Percentiles rank a stretch among this genome's conserved stretches.
Conservation (phyloP, 2,888 invertebrate species). For the Chrysolina haemoptera region DNA sequence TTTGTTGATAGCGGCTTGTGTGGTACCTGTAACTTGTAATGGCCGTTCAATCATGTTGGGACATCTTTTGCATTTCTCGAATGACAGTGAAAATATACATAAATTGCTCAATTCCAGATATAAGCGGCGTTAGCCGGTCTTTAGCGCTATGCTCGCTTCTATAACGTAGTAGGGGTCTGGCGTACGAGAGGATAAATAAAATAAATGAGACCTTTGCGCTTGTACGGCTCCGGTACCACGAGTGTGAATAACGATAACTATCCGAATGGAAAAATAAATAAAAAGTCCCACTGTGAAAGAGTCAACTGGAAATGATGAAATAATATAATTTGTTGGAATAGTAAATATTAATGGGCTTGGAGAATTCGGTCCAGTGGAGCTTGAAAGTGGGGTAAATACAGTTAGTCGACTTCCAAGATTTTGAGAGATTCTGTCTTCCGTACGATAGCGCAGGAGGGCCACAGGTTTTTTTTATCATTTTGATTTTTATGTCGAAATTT, state of each 20-base stretch:
- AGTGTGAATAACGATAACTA: not conserved
- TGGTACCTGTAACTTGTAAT: slow-evolving; percentile 35
- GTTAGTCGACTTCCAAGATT: too few species aligned
- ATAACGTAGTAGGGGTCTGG: not conserved
- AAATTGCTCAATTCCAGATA: slow-evolving; percentile 35
- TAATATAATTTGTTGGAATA: not conserved
- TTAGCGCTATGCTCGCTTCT: slow-evolving; percentile 14
- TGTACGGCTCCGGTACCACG: not conserved
- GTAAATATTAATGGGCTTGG: too few species aligned
- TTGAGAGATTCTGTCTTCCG: too few species aligned
- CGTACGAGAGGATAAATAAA: slow-evolving; percentile 6
- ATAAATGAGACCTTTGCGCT: not conserved
- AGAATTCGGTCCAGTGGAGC: too few species aligned
- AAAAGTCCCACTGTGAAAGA: not conserved
- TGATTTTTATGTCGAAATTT: too few species aligned
- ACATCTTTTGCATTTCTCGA: slow-evolving; percentile 39
- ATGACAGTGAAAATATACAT: slow-evolving; percentile 36
- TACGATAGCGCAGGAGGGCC: too few species aligned
- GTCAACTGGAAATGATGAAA: not conserved
- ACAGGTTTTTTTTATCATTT: too few species aligned
- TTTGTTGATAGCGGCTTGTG: slow-evolving; percentile 36
- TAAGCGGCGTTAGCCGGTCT: slow-evolving; percentile 22
- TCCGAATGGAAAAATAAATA: not conserved
- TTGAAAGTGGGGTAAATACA: too few species aligned
- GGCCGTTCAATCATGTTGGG: slow-evolving; percentile 36